Conservation (phyloP, 53 echinoderm and acorn worm genomes). For the Arbacia lixula region DNA sequence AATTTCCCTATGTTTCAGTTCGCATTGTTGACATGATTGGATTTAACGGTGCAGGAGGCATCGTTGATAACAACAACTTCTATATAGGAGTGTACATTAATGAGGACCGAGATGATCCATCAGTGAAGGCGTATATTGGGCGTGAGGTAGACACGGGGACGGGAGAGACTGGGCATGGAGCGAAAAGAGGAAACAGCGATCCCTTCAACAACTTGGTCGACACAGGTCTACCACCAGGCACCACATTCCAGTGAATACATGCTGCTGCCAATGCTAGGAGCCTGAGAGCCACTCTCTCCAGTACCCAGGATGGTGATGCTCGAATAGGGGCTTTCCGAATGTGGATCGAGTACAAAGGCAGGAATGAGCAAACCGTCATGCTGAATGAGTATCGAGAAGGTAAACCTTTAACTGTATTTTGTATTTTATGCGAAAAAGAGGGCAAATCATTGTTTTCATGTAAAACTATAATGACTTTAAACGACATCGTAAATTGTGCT, state of each 20-base stretch:
- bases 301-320: neutral
- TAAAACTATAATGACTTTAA: too few species aligned
- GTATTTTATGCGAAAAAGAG: too few species aligned
- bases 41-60: too few species aligned
- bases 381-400: constrained; percentile 37
- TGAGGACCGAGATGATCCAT: neutral
- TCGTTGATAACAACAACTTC: constrained; percentile 6
- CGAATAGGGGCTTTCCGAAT: constrained; percentile 23
- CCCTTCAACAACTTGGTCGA: neutral
- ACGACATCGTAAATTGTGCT: too few species aligned
- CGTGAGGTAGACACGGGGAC: constrained; percentile 49
- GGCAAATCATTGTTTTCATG: too few species aligned
- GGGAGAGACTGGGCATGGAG: constrained; percentile 46
- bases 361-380: constrained; percentile 1
- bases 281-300: neutral
- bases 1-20: too few species aligned
- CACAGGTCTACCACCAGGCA: constrained; percentile 22
- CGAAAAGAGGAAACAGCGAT: too few species aligned
- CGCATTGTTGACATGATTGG: too few species aligned
- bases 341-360: constrained; percentile 10
- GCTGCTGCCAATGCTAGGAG: neutral
- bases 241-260: neutral
- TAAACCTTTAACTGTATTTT: too few species aligned
- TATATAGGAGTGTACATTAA: constrained; percentile 19
- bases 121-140: constrained; percentile 14